Conservation (phyloP, 1,140 invertebrate species). For the Grapholita molesta region DNA sequence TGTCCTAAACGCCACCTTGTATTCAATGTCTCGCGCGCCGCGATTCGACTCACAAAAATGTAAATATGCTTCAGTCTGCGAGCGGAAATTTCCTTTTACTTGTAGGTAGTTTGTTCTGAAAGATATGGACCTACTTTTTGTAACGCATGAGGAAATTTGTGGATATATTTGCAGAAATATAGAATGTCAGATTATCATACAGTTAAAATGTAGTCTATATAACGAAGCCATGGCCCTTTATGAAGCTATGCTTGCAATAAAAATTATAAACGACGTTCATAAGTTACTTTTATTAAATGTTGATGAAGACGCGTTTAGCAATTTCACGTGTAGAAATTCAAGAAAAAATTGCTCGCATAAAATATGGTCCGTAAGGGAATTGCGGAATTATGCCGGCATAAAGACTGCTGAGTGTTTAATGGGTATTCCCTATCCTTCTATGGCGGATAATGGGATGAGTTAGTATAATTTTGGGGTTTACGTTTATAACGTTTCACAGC, state of each 20-base stretch:
- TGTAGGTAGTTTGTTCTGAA: constrained; percentile 1
- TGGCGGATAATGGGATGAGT: constrained; percentile 28
- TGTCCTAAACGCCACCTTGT: constrained; percentile 50
- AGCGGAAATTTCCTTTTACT: background rate
- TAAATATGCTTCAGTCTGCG: constrained; percentile 2
- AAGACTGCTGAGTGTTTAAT: constrained; percentile 57
- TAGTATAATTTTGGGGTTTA: constrained; percentile 43
- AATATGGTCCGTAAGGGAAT: constrained; percentile 41
- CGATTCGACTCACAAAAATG: constrained; percentile 6
- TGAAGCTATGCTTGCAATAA: constrained; percentile 20
- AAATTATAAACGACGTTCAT: constrained; percentile 35
- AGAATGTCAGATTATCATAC: constrained; percentile 8
- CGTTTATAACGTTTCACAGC: constrained; percentile 20
- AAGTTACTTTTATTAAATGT: constrained; percentile 43
- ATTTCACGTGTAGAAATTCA: constrained; percentile 31
- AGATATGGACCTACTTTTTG: constrained; percentile 3
- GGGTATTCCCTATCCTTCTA: constrained; percentile 53
- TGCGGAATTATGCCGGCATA: constrained; percentile 54
- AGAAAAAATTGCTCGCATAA: constrained; percentile 41
- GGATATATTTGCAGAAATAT: background rate
- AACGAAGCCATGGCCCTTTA: background rate
- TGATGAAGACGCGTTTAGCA: constrained; percentile 39
- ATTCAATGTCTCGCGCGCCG: constrained; percentile 42
- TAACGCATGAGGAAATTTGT: background rate
- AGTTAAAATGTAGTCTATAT: constrained; percentile 12